These are phyloP conservation scores for Camelus dromedarius DNA, from an alignment of 2,113 vertebrate genomes.

Conservation along the genomic window DNA sequence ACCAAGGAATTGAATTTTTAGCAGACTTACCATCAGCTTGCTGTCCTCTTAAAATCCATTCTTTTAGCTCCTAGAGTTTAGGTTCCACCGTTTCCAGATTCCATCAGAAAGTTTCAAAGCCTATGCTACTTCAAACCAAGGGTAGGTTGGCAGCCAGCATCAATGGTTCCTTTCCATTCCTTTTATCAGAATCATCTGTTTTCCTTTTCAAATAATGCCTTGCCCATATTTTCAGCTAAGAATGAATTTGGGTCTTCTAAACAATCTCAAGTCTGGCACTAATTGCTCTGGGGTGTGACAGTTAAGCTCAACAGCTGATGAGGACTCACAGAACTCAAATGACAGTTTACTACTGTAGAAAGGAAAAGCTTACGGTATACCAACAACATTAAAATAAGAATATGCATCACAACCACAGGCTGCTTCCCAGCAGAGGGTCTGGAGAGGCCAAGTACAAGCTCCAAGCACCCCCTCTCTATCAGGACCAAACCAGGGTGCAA, in stretches of 20 bases:
- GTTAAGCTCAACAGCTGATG: neutral
- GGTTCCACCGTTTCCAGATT: neutral
- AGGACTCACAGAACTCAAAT: neutral
- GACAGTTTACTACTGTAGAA: neutral
- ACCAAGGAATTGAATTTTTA: slow-evolving; percentile 18
- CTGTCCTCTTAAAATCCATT: neutral
- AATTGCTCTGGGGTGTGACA: neutral
- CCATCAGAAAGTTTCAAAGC: neutral
- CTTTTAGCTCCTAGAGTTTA: neutral
- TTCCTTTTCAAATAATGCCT: slow-evolving; percentile 2
- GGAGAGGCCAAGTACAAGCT: neutral
- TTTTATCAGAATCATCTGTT: slow-evolving; percentile 22
- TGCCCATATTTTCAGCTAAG: slow-evolving; percentile 22
- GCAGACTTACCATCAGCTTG: neutral
- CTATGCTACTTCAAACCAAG: neutral
- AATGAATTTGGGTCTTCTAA: slow-evolving; percentile 1
- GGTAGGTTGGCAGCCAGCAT: neutral
- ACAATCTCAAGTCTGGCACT: neutral
- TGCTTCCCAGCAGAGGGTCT: neutral
- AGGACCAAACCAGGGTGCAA: neutral
- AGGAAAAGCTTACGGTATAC: neutral
- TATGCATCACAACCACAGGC: neutral
- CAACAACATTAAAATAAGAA: neutral
- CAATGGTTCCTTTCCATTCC: neutral
- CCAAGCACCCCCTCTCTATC: neutral